Percentiles rank a stretch among this genome's conserved stretches.
phyloP scores from a whole-genome alignment of 2,797 vertebrate genomes.

The Platalea minor region DNA sequence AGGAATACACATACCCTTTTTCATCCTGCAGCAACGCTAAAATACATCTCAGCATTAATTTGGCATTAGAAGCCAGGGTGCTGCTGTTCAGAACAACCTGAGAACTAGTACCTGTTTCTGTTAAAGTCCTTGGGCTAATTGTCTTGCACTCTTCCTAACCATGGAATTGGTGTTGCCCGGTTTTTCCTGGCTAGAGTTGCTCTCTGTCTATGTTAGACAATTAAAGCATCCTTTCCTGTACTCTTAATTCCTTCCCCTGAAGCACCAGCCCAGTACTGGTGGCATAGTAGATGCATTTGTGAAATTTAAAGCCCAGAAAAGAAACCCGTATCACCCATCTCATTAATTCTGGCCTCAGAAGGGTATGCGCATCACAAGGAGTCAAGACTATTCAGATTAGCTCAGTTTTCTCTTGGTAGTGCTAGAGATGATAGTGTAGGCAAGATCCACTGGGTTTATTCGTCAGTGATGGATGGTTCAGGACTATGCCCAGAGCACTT shows the following conservation, averaged over 20 bases:
- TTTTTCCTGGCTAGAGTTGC: background rate
- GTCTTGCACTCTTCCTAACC: background rate
- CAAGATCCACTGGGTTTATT: slow-evolving; percentile 30
- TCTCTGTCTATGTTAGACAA: background rate
- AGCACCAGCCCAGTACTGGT: background rate
- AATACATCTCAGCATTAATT: background rate
- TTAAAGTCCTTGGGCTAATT: background rate
- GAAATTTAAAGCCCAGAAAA: slow-evolving; percentile 3
- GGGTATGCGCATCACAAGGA: background rate
- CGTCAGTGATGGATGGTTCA: background rate
- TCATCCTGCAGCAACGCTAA: background rate
- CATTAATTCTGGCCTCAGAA: slow-evolving; percentile 34
- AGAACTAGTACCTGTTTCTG: background rate
- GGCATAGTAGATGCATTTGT: background rate
- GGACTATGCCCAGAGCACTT: slow-evolving; percentile 33
- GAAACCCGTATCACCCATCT: background rate
- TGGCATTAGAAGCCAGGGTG: background rate
- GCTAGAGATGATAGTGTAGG: background rate
- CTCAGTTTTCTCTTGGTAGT: slow-evolving; percentile 33
- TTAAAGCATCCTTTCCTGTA: background rate
- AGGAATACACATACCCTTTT: background rate
- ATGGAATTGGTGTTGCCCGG: background rate
- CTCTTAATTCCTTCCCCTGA: background rate
- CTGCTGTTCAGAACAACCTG: background rate
- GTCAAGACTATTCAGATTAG: background rate